A percentile compares a stretch with the other conserved stretches of the same genome.
These are phyloP conservation scores for Sphinx pinastri DNA, from an alignment of 2,888 invertebrate species.

Conservation along the genomic window DNA sequence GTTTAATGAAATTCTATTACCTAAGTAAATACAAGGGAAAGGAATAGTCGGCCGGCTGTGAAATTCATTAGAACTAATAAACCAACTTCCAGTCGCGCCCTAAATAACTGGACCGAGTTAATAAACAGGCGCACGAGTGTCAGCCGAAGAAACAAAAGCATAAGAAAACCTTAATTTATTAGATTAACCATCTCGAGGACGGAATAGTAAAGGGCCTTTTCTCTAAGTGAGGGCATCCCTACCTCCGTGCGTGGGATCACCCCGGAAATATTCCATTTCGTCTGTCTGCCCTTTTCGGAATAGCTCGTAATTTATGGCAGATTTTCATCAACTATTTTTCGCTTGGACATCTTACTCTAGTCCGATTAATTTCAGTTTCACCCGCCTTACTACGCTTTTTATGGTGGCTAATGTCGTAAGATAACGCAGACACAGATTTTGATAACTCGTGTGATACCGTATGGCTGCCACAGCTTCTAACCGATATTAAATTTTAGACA, in stretches of 20 bases:
- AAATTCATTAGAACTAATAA: constrained; percentile 28
- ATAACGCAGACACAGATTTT: too few relatives aligned
- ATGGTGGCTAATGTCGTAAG: too few relatives aligned
- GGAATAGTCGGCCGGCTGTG: constrained; percentile 13
- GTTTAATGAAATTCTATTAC: constrained; percentile 24
- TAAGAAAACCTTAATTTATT: constrained; percentile 25
- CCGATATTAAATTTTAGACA: not conserved
- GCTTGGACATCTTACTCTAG: too few relatives aligned
- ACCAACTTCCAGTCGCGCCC: constrained; percentile 22
- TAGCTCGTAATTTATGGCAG: constrained; percentile 8
- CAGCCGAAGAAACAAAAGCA: constrained; percentile 22
- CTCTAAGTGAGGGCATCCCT: constrained; percentile 7
- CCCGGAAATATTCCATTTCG: not conserved
- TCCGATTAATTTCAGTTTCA: too few relatives aligned
- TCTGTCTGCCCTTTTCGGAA: not conserved
- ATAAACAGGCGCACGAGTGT: constrained; percentile 20
- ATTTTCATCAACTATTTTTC: not conserved
- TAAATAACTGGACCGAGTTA: constrained; percentile 23
- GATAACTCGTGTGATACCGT: too few relatives aligned
- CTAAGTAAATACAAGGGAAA: constrained; percentile 20
- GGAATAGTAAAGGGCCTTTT: constrained; percentile 22
- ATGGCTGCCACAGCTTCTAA: not conserved
- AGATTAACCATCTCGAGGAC: constrained; percentile 22
- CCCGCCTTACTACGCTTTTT: too few relatives aligned
- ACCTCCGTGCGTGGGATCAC: not conserved